Evolutionary conservation across 2,888 invertebrate genomes (phyloP), one percentile per base, ranked within the genome.

Genomic region (Cyrtodaria siliqua): DNA sequence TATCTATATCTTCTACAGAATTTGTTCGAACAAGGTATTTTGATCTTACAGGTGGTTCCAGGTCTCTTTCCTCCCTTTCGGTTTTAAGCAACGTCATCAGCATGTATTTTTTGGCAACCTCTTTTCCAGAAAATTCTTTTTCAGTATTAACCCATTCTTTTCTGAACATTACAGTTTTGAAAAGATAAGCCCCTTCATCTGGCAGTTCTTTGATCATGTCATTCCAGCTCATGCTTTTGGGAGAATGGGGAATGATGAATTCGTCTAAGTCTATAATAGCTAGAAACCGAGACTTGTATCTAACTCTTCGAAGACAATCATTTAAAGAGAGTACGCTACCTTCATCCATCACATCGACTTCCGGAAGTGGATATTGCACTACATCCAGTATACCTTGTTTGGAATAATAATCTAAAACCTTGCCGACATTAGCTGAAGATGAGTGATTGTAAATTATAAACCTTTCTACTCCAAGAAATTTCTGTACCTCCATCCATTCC

Each of bases 191-290:
- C 18, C 40, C 40, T 16, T 33, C 4, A 33, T 4, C 9, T 33
- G 33, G 33, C 33, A 33, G 4, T 8, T 33, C 33, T 8, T 33
- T 12, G 6, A 33, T 4, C 33, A 33, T 8, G 33, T 33, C 33
- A 12, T 33, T 33, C 33, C 33, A 33, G 12, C 33, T 12, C 33
- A 33, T 33, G 9, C 33, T 8, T 4, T 33, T n/a, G 40, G 60
- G 26, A 16, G 66, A 56, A 42, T 68, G 67, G 2, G 92, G 92
- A 16, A 92, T 83, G 44, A 92, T 86, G 57, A 90, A 88, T 74
- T 92, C 92, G 63, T 92, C 92, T 18, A 91, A 56, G 70, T 92
- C 92, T 50, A 86, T 72, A 69, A 85, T 88, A 9, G 88, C 90
- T 12, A 91, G 52, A 67, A 86, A 89, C 20, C 83, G 63, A 29